These are phyloP conservation scores for Drosophila stalkeri DNA, from an alignment of 2,888 invertebrate genomes.

Conservation along the genomic window DNA sequence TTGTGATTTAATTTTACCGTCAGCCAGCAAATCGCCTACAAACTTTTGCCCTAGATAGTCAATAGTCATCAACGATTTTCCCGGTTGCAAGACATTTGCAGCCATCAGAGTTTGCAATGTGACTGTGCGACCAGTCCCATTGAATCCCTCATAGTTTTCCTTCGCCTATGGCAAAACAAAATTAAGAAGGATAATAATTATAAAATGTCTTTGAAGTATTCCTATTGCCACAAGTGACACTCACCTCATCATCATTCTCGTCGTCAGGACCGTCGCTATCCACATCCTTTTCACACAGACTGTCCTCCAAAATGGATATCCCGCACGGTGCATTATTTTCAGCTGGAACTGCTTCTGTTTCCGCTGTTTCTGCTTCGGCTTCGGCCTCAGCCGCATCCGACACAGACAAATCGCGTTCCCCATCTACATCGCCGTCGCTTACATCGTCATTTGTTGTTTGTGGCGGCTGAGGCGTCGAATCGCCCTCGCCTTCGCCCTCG, in stretches of 20 bases:
- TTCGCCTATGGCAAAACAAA: conserved; percentile 62
- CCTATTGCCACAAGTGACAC: conserved; percentile 4
- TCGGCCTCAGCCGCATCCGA: conserved; percentile 50
- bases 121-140: conserved; percentile 88
- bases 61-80: conserved; percentile 93
- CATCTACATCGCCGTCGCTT: conserved; percentile 63
- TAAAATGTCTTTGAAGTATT: not conserved
- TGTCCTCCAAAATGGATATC: conserved; percentile 63
- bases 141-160: conserved; percentile 84
- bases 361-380: conserved; percentile 43
- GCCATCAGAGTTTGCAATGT: conserved; percentile 94
- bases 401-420: conserved; percentile 57
- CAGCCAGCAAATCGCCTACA: conserved; percentile 92
- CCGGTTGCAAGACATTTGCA: conserved; percentile 93
- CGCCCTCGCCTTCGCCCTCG: conserved; percentile 58
- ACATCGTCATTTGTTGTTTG: conserved; percentile 64
- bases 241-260: conserved; percentile 87
- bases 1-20: conserved; percentile 95
- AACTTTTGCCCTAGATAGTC: conserved; percentile 97
- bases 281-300: conserved; percentile 85
- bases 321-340: conserved; percentile 41
- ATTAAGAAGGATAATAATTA: not conserved
- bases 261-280: conserved; percentile 87
- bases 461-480: conserved; percentile 51
- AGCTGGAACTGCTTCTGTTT: conserved; percentile 37